Evolutionary conservation across 2,113 vertebrate species (phyloP), one percentile per base, ranked within the genome.

Genomic region (Clarias gariepinus): DNA sequence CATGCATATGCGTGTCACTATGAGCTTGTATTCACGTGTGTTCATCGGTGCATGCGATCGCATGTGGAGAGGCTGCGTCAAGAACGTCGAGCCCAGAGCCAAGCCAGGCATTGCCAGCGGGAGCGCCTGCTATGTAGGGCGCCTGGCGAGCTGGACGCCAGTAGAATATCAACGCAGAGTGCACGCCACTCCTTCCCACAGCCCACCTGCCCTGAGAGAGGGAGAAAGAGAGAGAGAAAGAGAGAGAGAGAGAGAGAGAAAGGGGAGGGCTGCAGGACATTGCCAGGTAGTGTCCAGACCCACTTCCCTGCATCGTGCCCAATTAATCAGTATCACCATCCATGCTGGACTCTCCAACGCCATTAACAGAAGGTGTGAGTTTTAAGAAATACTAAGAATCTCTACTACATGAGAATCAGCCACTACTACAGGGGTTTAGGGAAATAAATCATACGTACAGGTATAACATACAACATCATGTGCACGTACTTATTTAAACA

Each of bases 261-360:
- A 57, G 83, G 87, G 89, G 89, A 47, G 87, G 92, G 92, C 90
- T 92, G 91, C 89, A 92, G 92, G 94, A 95, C 95, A 95, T 94
- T 94, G 94, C 93, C 94, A 95, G 95, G 94, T 95, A 95, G 94
- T 94, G 94, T 95, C 93, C 92, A 96, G 94, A 95, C 93, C 94
- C 94, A 94, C 93, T 95, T 96, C 94, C 92, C 92, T 90, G 91
- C 90, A 93, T 94, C 94, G 93, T 91, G 91, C 91, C 93, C 95
- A 96, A 96, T 96, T 96, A 95, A 95, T 96, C 94, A 95, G 94
- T 92, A 90, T 93, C 92, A 92, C 95, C 94, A 80, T 95, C 94
- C 95, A 93, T 93, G 93, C 93, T 94, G 93, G 93, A 94, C 92
- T 92, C 88, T 82, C 84, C 88, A 89, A 85, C 84, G 73, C 88